Conservation (phyloP, 2,797 vertebrate species). For the Tamandua tetradactyla region DNA sequence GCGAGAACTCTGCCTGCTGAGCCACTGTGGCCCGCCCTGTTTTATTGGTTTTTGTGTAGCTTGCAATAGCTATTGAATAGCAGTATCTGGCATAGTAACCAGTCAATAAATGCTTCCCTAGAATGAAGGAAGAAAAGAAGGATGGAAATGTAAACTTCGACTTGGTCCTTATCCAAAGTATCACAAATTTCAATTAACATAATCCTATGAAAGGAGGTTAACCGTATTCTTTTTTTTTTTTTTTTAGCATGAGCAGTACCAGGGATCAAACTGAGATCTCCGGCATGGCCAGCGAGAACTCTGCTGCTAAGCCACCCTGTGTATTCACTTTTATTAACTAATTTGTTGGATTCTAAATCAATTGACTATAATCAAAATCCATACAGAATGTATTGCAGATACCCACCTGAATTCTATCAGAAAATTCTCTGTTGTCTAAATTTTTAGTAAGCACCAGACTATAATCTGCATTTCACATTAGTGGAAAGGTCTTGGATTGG, state of each 20-base stretch:
- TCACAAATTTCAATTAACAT: not conserved
- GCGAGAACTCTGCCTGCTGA: no score
- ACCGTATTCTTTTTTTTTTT: not conserved
- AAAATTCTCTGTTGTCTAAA: not conserved
- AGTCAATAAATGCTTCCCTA: not conserved
- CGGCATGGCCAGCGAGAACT: no score
- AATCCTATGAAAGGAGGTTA: not conserved
- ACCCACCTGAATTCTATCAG: not conserved
- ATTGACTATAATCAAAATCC: not conserved
- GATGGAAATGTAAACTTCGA: not conserved
- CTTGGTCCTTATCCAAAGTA: not conserved
- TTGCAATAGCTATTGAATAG: not conserved
- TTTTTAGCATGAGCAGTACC: no score
- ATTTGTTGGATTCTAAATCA: conserved; percentile 13
- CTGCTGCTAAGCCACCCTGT: no score
- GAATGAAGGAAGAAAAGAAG: not conserved
- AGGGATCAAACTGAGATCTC: no score
- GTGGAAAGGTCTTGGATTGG: not conserved
- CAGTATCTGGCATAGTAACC: not conserved
- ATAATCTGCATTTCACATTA: not conserved
- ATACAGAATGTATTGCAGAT: not conserved
- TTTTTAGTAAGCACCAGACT: not conserved
- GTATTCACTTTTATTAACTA: not conserved
- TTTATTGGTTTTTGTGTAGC: not conserved
- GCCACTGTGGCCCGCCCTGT: no score